Conservation (phyloP, 2,113 vertebrate genomes). For the Octodon degus region DNA sequence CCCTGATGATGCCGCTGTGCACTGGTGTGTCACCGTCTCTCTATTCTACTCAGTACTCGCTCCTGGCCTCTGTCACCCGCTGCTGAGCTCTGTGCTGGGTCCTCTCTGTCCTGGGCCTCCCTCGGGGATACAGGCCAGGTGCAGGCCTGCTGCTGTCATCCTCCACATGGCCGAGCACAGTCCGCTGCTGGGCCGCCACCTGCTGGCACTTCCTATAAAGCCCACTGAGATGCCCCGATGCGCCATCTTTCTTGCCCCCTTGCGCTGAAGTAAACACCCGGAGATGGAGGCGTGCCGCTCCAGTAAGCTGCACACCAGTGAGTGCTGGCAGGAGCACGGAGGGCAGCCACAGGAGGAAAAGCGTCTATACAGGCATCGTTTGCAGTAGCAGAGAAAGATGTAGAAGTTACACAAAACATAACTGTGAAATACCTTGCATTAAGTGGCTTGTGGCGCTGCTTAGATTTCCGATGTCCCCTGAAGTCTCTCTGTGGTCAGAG, state of each 20-base stretch:
- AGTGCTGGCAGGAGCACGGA: neutral
- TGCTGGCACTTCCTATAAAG: neutral
- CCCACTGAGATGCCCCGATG: too few species aligned
- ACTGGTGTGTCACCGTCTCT: neutral
- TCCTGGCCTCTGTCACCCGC: neutral
- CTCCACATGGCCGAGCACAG: neutral
- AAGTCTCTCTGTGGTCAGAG: neutral
- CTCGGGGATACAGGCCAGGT: neutral
- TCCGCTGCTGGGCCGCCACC: too few species aligned
- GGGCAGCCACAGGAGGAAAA: neutral
- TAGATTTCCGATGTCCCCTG: neutral
- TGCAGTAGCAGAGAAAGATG: neutral
- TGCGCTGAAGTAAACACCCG: neutral
- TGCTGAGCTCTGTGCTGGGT: neutral
- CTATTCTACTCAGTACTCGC: too few species aligned
- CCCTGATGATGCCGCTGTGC: rapidly evolving
- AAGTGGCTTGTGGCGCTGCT: neutral
- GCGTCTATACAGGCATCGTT: neutral
- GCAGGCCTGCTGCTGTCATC: neutral
- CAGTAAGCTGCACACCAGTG: rapidly evolving
- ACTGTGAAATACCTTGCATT: neutral
- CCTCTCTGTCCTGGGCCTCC: neutral
- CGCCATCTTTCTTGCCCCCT: neutral
- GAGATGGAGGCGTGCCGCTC: neutral
- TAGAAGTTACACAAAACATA: neutral